These are phyloP conservation scores for Morpho deidamia DNA, from an alignment of 2,888 invertebrate genomes.

Conservation along the genomic window DNA sequence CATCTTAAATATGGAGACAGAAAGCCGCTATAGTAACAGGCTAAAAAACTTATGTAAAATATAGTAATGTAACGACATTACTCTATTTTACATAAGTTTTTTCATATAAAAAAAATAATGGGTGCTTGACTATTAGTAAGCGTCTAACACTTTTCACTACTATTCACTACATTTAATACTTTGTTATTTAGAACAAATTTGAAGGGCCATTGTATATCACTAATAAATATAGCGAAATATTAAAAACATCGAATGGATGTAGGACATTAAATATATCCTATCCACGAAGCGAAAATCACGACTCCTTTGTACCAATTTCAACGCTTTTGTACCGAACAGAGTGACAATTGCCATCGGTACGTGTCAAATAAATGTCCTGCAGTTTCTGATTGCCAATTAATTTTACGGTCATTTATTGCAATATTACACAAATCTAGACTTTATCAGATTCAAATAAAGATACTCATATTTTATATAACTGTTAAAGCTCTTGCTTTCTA, in stretches of 20 bases:
- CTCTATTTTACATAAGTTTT: too few species aligned
- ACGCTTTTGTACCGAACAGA: constrained; percentile 37
- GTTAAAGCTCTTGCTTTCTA: background rate
- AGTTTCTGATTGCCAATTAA: constrained; percentile 39
- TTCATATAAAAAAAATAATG: too few species aligned
- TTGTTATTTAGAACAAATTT: too few species aligned
- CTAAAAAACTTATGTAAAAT: too few species aligned
- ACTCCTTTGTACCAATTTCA: constrained; percentile 39
- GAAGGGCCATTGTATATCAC: background rate
- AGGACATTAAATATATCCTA: constrained; percentile 46
- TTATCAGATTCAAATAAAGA: constrained; percentile 2
- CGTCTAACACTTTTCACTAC: too few species aligned
- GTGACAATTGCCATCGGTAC: constrained; percentile 60
- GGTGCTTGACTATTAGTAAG: too few species aligned
- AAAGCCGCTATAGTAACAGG: too few species aligned
- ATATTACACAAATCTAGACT: constrained; percentile 5
- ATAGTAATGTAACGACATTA: too few species aligned
- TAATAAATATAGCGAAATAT: constrained; percentile 4
- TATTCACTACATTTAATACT: too few species aligned
- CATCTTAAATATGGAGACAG: too few species aligned
- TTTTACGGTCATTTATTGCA: background rate
- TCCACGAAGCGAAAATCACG: constrained; percentile 50
- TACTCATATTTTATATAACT: background rate
- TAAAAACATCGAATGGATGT: constrained; percentile 1
- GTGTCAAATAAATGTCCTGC: constrained; percentile 65